These are phyloP conservation scores for Drosophila parabipectinata DNA, from an alignment of 1,140 invertebrate species.

Conservation along the genomic window DNA sequence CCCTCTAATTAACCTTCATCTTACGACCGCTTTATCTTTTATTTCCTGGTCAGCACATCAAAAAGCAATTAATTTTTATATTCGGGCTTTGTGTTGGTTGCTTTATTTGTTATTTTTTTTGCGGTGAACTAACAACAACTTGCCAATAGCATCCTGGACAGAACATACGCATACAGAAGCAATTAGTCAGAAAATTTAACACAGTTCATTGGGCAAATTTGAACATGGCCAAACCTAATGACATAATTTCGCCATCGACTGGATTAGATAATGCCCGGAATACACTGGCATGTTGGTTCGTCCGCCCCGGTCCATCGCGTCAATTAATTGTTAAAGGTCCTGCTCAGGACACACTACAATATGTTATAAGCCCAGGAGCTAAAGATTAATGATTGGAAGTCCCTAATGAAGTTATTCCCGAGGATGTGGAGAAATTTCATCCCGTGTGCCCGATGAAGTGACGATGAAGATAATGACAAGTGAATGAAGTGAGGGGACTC, in stretches of 20 bases:
- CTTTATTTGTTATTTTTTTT: constrained; percentile 28
- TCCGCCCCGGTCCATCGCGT: constrained; percentile 4
- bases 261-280: constrained; percentile 54
- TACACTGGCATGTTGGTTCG: constrained; percentile 6
- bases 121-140: constrained; percentile 29
- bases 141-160: constrained; percentile 36
- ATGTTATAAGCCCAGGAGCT: constrained; percentile 35
- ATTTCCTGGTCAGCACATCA: constrained; percentile 41
- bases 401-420: constrained; percentile 52
- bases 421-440: not conserved
- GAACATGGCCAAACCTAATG: constrained; percentile 64
- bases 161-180: constrained; percentile 56
- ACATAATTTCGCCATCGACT: constrained; percentile 72
- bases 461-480: constrained; percentile 17
- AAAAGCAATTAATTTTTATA: constrained; percentile 79
- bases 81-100: constrained; percentile 23
- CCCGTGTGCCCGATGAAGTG: constrained; percentile 3
- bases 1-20: constrained; percentile 30
- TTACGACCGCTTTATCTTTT: constrained; percentile 11
- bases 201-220: constrained; percentile 75
- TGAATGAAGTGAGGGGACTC: constrained; percentile 16
- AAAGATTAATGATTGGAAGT: constrained; percentile 72
- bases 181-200: constrained; percentile 75
- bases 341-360: constrained; percentile 42
- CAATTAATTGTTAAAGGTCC: constrained; percentile 63